Evolutionary conservation across 2,888 invertebrate species (phyloP).

Genomic region (Cetonia aurata): DNA sequence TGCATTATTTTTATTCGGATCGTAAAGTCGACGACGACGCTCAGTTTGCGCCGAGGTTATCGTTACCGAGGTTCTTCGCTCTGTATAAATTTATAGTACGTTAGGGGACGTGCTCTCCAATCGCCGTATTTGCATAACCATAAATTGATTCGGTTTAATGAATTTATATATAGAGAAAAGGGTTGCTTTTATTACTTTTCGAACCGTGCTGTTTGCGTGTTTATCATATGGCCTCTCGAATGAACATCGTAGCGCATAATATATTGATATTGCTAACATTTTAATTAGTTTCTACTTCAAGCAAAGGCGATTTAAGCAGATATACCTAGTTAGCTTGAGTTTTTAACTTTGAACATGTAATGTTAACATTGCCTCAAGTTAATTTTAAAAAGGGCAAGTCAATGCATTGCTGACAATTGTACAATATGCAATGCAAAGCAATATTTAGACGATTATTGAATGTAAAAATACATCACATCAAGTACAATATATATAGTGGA

Average conservation of each 20-base stretch:
- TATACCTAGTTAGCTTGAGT: no score
- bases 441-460: no score
- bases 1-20: conserved; percentile 21
- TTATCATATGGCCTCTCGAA: neutral
- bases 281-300: conserved; percentile 10
- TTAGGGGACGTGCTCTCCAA: conserved; percentile 5
- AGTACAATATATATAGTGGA: no score
- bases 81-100: conserved; percentile 11
- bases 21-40: neutral
- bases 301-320: conserved; percentile 7
- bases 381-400: no score
- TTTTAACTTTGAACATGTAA: no score
- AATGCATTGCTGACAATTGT: no score
- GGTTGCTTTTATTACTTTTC: no score
- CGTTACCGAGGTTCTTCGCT: neutral
- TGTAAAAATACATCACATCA: no score
- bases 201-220: no score
- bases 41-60: conserved; percentile 13
- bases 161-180: neutral
- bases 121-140: conserved; percentile 1
- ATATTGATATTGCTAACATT: neutral
- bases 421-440: no score
- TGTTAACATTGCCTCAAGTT: no score
- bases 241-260: neutral
- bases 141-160: conserved; percentile 17